Conservation (phyloP, 1,140 invertebrate species). For the Yoshiicerus persimilis region DNA sequence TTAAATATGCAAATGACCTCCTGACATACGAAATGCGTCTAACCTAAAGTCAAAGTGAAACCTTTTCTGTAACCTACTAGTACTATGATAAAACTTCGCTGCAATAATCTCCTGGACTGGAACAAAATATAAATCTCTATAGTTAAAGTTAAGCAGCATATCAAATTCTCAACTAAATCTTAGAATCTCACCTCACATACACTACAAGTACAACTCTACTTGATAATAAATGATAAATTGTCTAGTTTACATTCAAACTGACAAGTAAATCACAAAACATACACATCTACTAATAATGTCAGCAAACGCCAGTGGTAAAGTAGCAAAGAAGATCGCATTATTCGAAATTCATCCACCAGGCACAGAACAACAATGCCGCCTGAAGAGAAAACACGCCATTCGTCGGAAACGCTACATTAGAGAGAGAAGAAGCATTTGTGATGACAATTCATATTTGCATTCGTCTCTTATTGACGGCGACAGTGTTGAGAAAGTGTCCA, state of each 20-base stretch:
- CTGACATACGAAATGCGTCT: neutral
- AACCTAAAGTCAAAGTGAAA: constrained; percentile 19
- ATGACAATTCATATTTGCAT: neutral
- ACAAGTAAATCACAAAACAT: neutral
- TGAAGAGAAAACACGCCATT: constrained; percentile 38
- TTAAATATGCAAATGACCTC: constrained; percentile 20
- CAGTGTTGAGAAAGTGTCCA: neutral
- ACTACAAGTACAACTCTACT: neutral
- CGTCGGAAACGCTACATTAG: constrained; percentile 19
- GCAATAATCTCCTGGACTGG: neutral
- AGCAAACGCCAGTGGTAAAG: constrained; percentile 13
- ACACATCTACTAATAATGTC: neutral
- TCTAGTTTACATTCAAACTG: neutral
- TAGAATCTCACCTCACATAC: neutral
- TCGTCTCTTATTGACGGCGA: neutral
- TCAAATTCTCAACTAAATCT: neutral
- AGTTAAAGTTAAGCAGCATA: neutral
- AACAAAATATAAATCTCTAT: neutral
- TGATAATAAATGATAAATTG: neutral
- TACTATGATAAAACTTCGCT: neutral
- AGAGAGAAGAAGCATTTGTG: neutral
- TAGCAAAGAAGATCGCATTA: constrained; percentile 42
- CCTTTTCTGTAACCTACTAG: neutral
- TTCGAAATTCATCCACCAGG: constrained; percentile 24
- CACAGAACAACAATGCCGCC: constrained; percentile 27